Base-by-base conservation (phyloP, 2,797 vertebrate genomes). In the Esox masquinongy region DNA sequence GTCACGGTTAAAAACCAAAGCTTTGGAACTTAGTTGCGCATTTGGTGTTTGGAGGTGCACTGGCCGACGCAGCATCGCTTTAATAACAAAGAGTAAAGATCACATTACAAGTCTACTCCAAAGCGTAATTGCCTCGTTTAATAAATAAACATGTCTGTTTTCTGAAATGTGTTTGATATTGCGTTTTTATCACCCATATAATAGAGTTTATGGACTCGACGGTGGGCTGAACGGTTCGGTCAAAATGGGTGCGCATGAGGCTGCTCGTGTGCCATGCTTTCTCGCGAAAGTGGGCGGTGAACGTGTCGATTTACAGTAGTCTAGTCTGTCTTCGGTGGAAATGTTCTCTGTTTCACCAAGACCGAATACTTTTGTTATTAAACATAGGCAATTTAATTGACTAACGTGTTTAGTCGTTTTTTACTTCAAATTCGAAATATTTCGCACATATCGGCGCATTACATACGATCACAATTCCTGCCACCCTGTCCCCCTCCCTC, bases 191-290 rank as follows among this genome's bases (percentile, higher is more conserved):
- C 29, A n/a, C 16, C 19, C 11, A 26, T 19, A 19, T 12, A 16
- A 15, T 61, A 0, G 6, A 24, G 53, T 59, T 61, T 51, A 56
- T 11, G 31, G 51, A 59, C 29, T 8, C 31, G 31, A 34, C 15
- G 64, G 15, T 16, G 6, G 31, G 7, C 12, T 31, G 56, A 34
- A 53, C 82, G 88, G 80, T 86, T 82, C 84, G 31, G 88, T 77
- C 89, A 93, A 93, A 89, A 91, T 93, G 92, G 92, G 92, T 91
- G 93, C 92, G 91, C 89, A 90, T 80, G 88, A 90, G 91, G 89
- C 90, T 88, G 89, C 88, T 90, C 83, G 88, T 90, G 89, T 89
- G 92, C 92, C 90, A 91, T 92, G 90, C 93, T 92, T 89, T 91
- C 92, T 91, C 82, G 84, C 83, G 61, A 82, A 82, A 89, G 92